A percentile compares a stretch with the other conserved stretches of the same genome.
Evolutionary conservation across 2,113 vertebrate species (phyloP).

Genomic region (Dipodomys merriami): DNA sequence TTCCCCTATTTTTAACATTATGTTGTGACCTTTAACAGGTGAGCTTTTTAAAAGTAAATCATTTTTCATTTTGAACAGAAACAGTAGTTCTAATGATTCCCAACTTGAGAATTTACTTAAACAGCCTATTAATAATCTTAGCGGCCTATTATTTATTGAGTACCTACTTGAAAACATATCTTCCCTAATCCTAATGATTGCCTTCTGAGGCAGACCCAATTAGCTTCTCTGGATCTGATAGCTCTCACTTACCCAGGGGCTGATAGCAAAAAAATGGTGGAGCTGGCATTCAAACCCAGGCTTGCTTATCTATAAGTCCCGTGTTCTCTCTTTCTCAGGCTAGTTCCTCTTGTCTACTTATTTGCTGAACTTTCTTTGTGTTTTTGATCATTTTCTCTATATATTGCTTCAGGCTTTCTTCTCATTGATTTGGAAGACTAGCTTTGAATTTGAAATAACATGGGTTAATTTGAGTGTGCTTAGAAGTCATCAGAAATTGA

Average conservation of each 20-base stretch:
- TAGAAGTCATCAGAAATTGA: background rate
- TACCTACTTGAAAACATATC: background rate
- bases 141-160: conserved; percentile 13
- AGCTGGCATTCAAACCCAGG: too few species aligned
- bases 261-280: background rate
- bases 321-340: accelerated
- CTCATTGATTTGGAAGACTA: background rate
- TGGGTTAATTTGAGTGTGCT: background rate
- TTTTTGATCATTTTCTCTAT: background rate
- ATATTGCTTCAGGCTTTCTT: background rate
- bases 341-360: background rate
- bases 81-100: background rate
- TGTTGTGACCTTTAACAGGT: background rate
- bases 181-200: background rate
- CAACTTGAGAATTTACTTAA: conserved; percentile 41
- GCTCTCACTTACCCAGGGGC: background rate
- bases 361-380: background rate
- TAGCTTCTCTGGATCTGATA: background rate
- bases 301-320: background rate
- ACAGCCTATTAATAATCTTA: conserved; percentile 35
- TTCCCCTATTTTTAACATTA: background rate
- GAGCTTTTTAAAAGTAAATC: background rate
- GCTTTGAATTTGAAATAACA: background rate
- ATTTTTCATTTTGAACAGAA: conserved; percentile 6
- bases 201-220: background rate